Percentiles rank a stretch among this genome's conserved stretches.
Conservation (phyloP, 2,888 invertebrate genomes). For the Sinotaia quadrata region DNA sequence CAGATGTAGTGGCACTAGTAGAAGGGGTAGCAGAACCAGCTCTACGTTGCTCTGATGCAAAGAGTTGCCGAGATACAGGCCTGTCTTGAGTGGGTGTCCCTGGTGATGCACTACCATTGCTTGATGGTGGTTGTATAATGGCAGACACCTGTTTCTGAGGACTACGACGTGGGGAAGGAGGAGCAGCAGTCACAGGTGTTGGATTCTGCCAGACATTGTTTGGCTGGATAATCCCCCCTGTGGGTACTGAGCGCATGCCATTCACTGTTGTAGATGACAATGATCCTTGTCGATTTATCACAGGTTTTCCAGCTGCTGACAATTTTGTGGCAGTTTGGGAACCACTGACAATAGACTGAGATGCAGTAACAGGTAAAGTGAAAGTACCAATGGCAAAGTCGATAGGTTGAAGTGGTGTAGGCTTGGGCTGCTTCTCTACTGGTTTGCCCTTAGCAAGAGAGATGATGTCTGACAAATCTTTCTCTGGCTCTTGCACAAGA, state of each 20-base stretch:
- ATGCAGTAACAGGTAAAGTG: constrained; percentile 33
- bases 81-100: constrained; percentile 42
- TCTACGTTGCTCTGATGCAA: constrained; percentile 50
- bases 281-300: constrained; percentile 22
- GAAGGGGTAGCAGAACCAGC: constrained; percentile 42
- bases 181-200: constrained; percentile 34
- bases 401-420: constrained; percentile 32
- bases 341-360: constrained; percentile 23
- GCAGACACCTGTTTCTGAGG: constrained; percentile 47
- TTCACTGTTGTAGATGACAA: constrained; percentile 2
- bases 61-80: constrained; percentile 66
- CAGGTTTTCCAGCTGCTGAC: constrained; percentile 30
- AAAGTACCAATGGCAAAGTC: constrained; percentile 45
- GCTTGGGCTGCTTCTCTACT: constrained; percentile 32
- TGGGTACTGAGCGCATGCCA: background rate
- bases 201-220: constrained; percentile 41
- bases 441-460: constrained; percentile 30
- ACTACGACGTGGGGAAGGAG: constrained; percentile 43
- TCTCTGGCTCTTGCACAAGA: constrained; percentile 94
- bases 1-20: constrained; percentile 17
- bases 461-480: constrained; percentile 60
- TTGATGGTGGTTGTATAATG: constrained; percentile 9
- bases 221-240: constrained; percentile 13
- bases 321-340: constrained; percentile 32
- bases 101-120: constrained; percentile 18